Conservation (phyloP, 2,113 vertebrate species). For the Rhinoptilus africanus region DNA sequence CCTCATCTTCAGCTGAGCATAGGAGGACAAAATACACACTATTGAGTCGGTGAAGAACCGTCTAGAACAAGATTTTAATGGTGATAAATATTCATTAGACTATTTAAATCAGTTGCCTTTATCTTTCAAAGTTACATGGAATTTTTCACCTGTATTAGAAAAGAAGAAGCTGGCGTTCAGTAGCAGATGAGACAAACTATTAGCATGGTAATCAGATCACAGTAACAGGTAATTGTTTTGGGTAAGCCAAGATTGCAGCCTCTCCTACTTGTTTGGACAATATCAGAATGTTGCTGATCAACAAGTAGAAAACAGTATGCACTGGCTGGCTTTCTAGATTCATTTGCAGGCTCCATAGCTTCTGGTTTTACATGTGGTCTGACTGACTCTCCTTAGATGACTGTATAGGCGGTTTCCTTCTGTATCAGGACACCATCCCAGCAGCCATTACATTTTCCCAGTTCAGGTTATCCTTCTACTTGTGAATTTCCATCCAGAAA, state of each 20-base stretch:
- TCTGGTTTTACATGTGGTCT: not conserved
- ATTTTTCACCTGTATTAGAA: constrained; percentile 27
- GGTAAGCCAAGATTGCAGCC: constrained; percentile 39
- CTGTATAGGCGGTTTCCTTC: not conserved
- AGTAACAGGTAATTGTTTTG: constrained; percentile 41
- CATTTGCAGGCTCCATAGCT: not conserved
- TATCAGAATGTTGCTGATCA: constrained; percentile 60
- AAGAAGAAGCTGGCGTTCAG: constrained; percentile 43
- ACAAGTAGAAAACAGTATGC: not conserved
- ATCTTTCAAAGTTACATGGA: not conserved
- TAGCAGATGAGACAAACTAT: constrained; percentile 30
- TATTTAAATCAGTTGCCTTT: constrained; percentile 2
- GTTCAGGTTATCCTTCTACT: not conserved
- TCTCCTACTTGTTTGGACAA: constrained; percentile 57
- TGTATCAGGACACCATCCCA: not conserved
- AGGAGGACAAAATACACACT: not conserved
- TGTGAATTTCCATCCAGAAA: not conserved
- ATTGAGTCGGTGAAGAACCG: not conserved
- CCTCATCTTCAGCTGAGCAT: not conserved
- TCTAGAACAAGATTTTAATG: not conserved
- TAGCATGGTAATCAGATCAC: constrained; percentile 56
- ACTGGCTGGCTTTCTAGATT: constrained; percentile 3
- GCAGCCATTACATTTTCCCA: not conserved
- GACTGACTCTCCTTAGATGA: not conserved
- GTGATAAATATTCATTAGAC: not conserved